Evolutionary conservation across 2,113 vertebrate genomes (phyloP), one percentile per base, ranked within the genome.

Genomic region (Salvelinus namaycush): DNA sequence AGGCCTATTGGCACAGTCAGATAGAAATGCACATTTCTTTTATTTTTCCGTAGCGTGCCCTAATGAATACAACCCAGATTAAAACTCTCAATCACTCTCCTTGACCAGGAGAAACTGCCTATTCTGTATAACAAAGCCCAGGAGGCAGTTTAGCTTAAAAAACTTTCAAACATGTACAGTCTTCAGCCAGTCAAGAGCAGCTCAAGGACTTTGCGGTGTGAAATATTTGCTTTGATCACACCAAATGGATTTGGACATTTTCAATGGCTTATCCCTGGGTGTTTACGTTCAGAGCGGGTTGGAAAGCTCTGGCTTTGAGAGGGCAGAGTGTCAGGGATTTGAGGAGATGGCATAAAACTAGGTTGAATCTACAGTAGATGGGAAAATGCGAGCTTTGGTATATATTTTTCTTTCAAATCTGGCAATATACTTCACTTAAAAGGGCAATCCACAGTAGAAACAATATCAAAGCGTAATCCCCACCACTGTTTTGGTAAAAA

Each of bases 221-320:
- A 75, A 64, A 76, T 75, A 84, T 34, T 86, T 78, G 70, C 84
- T 88, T 88, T 88, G 80, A 89, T 88, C 84, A 70, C 8, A 16
- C 20, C 39, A 26, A 14, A 26, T 68, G 67, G 54, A 3, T 20
- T 60, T 81, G 59, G 77, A 81, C 49, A 16, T 82, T 83, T 86
- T 80, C 71, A 74, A 44, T 68, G 67, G 57, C 70, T 5, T 74
- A 72, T 89, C 77, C 70, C 73, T 49, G 22, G 8, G 76, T 77
- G 68, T 82, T 51, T 31, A 72, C 79, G 51, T 64, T 34, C 34
- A 34, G 34, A 34, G 34, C 34, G 34, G 77, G 44, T 80, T 24
- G 12, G 9, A 79, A 84, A 76, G 72, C 76, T 83, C 27, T 71
- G 70, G 70, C 64, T 79, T 27, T 73, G 67, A 78, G 49, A 77